phyloP scores from a whole-genome alignment of 2,113 vertebrate genomes.

The Mustela lutreola region DNA sequence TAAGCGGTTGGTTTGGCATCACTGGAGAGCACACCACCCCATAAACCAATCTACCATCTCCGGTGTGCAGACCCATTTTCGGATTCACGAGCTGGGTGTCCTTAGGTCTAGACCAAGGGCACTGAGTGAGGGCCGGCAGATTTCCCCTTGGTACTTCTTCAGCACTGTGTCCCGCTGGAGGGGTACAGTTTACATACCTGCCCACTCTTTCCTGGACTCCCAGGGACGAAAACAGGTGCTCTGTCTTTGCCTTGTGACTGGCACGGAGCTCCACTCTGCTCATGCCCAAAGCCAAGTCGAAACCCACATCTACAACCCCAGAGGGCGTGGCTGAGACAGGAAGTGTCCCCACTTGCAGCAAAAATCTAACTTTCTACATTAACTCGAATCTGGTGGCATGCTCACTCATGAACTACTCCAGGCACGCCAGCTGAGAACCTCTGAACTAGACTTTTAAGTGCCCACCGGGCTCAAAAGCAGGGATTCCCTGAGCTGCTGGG shows the following conservation, averaged over 20 bases:
- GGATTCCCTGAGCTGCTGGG: not conserved
- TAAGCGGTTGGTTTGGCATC: not conserved
- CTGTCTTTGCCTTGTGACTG: not conserved
- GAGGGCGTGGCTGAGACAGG: not conserved
- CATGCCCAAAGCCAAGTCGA: not conserved
- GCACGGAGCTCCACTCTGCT: not conserved
- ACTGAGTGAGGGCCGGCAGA: accelerated
- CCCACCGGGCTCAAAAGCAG: not conserved
- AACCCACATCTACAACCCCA: not conserved
- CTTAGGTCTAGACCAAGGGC: not conserved
- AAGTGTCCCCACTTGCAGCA: not conserved
- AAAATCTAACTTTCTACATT: not conserved
- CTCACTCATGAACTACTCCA: not conserved
- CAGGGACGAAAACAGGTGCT: accelerated
- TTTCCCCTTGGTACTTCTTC: accelerated
- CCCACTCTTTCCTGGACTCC: not conserved
- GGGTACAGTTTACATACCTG: not conserved
- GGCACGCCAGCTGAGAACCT: not conserved
- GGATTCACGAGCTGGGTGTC: not conserved
- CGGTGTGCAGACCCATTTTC: not conserved
- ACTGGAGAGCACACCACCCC: accelerated
- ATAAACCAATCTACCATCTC: not conserved
- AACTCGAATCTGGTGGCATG: not conserved
- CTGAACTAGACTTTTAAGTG: not conserved
- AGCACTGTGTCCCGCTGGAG: accelerated